phyloP scores from a whole-genome alignment of 2,113 vertebrate species.

The Pseudorectes ferrugineus region DNA sequence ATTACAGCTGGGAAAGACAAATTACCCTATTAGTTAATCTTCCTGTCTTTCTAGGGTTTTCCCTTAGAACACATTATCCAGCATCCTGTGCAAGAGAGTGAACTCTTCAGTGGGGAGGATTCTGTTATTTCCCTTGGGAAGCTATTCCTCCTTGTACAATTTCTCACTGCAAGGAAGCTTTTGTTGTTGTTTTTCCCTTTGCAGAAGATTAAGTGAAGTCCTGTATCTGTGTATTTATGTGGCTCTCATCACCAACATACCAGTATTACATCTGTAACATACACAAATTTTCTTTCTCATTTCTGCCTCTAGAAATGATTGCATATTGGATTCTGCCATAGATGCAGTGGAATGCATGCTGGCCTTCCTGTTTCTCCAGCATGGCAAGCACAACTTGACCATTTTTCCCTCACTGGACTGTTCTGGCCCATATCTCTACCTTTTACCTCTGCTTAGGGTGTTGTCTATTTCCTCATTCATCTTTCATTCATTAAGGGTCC shows the following conservation, averaged over 20 bases:
- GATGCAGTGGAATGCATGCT: not conserved
- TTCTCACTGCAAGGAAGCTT: constrained; percentile 9
- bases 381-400: not conserved
- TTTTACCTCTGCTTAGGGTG: not conserved
- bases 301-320: not conserved
- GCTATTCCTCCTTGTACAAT: not conserved
- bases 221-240: constrained; percentile 1
- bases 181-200: constrained; percentile 23
- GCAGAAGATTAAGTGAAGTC: constrained; percentile 1
- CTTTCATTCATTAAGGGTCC: fast-evolving
- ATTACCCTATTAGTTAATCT: constrained; percentile 59
- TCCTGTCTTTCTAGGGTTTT: constrained; percentile 48
- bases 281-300: not conserved
- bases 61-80: constrained; percentile 37
- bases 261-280: not conserved
- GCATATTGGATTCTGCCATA: not conserved
- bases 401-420: not conserved
- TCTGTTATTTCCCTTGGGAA: constrained; percentile 45
- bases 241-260: not conserved
- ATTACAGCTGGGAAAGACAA: constrained; percentile 51
- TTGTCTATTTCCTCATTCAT: not conserved
- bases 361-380: not conserved
- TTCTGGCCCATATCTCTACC: fast-evolving
- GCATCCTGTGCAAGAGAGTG: not conserved
- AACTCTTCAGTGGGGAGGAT: constrained; percentile 23